phyloP scores from a whole-genome alignment of 2,888 invertebrate species.

The Acanthosepion esculentum region DNA sequence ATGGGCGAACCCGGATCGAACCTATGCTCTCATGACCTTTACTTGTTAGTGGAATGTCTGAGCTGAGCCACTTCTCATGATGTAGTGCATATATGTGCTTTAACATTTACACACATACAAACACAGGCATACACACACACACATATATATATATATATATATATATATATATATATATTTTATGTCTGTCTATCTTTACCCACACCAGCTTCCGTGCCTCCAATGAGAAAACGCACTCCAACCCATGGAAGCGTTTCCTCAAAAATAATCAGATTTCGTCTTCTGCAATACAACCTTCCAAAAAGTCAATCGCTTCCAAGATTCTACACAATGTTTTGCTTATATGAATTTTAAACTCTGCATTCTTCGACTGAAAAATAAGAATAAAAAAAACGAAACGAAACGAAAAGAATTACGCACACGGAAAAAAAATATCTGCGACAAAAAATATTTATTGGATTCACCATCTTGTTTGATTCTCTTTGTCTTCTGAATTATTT shows the following conservation, averaged over 20 bases:
- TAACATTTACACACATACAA: background rate
- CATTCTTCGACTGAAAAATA: background rate
- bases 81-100: background rate
- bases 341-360: background rate
- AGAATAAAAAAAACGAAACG: background rate
- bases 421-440: background rate
- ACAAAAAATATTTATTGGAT: background rate
- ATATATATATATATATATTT: background rate
- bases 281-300: background rate
- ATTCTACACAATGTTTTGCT: background rate
- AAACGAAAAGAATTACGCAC: background rate
- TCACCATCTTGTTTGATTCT: background rate
- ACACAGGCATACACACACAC: background rate
- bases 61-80: too few species aligned
- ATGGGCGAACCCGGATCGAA: too few species aligned
- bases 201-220: background rate
- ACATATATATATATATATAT: background rate
- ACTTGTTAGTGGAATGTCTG: too few species aligned
- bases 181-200: background rate
- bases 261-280: conserved; percentile 12
- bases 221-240: background rate
- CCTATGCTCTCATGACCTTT: too few species aligned
- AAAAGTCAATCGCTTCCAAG: background rate
- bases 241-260: background rate
- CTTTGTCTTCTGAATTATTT: too few species aligned